These are phyloP conservation scores for Actenoides lindsayi DNA, from an alignment of 2,113 vertebrate species.

Conservation along the genomic window DNA sequence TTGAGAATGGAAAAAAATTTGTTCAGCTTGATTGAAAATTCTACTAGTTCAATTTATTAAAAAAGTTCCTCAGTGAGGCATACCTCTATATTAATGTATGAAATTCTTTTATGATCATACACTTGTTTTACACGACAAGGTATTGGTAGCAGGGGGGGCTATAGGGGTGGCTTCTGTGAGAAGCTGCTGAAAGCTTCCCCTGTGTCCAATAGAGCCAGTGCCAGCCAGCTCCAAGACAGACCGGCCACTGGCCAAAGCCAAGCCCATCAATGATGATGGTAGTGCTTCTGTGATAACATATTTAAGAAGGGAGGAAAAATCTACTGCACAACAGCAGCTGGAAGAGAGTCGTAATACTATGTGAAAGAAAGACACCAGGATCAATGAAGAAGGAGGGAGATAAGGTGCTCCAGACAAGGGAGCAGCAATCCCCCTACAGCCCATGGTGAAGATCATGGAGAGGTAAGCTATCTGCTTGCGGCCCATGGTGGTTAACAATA, in stretches of 20 bases:
- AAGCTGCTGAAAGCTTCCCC: not conserved
- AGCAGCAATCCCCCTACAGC: not conserved
- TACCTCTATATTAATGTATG: not conserved
- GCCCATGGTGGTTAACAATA: not conserved
- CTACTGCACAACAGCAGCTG: not conserved
- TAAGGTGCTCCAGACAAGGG: fast-evolving
- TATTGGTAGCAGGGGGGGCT: not conserved
- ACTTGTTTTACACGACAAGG: not conserved
- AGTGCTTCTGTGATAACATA: not conserved
- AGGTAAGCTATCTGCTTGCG: not conserved
- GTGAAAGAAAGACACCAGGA: not conserved
- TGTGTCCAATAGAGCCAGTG: not conserved
- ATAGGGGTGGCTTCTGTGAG: not conserved
- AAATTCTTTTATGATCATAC: not conserved
- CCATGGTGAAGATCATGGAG: not conserved
- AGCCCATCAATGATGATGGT: not conserved
- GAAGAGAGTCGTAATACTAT: no score
- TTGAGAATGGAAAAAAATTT: not conserved
- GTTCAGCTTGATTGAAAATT: not conserved
- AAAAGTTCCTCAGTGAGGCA: not conserved
- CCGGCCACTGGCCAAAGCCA: no score
- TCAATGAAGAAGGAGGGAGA: not conserved
- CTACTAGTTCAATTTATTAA: not conserved
- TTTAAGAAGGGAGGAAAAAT: not conserved
- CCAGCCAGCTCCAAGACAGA: not conserved